A percentile compares a stretch with the other conserved stretches of the same genome.
Evolutionary conservation across 2,113 vertebrate species (phyloP).

Genomic region (Chaenogobius annularis): DNA sequence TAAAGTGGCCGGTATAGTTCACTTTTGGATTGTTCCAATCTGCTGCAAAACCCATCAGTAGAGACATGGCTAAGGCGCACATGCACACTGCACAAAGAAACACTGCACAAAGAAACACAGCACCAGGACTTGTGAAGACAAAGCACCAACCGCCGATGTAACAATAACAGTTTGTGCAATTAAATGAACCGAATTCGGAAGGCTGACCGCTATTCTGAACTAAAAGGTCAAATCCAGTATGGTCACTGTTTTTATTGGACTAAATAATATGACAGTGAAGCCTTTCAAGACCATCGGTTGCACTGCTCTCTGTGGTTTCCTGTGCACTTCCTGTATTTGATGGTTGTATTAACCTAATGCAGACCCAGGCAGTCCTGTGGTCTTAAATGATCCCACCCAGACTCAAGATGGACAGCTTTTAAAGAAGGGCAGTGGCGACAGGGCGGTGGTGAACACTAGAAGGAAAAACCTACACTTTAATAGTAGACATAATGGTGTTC

Average conservation of each 20-base stretch:
- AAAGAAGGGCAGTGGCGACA: not conserved
- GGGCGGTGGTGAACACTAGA: not conserved
- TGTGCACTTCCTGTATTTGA: slow-evolving; percentile 3
- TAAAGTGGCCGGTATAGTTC: too few relatives aligned
- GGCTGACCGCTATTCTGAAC: not conserved
- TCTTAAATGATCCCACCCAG: not conserved
- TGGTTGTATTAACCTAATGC: slow-evolving; percentile 6
- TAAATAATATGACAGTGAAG: not conserved
- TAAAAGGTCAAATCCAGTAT: not conserved
- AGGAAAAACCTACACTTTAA: not conserved
- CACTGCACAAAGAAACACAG: too few relatives aligned
- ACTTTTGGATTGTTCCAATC: too few relatives aligned
- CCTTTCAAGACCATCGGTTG: slow-evolving; percentile 1
- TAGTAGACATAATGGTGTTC: not conserved
- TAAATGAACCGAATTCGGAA: not conserved
- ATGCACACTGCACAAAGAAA: too few relatives aligned
- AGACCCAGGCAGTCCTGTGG: not conserved
- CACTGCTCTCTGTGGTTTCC: not conserved
- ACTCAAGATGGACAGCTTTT: not conserved
- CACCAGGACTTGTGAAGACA: too few relatives aligned
- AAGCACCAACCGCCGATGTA: too few relatives aligned
- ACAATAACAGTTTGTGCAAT: too few relatives aligned
- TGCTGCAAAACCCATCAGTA: too few relatives aligned
- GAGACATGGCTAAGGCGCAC: not conserved
- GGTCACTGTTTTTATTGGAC: not conserved